A percentile compares a stretch with the other conserved stretches of the same genome.
phyloP scores from a whole-genome alignment of 2,888 invertebrate species.

The Biston stratarius region DNA sequence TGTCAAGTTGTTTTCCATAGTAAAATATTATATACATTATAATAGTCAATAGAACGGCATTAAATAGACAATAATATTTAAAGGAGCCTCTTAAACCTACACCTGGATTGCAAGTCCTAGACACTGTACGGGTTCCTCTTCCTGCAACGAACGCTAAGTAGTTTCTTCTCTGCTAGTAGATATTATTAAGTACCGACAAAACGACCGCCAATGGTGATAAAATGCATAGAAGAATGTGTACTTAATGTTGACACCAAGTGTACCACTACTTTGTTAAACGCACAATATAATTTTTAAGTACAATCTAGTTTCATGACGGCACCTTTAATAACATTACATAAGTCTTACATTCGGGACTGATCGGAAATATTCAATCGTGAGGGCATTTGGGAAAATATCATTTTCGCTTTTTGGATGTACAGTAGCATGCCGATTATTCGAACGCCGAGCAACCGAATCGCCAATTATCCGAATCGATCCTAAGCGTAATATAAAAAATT shows the following conservation, averaged over 20 bases:
- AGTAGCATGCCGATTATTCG: too few species aligned
- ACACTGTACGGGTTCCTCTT: too few species aligned
- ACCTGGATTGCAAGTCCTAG: too few species aligned
- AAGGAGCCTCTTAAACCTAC: too few species aligned
- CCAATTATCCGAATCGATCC: too few species aligned
- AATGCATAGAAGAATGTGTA: constrained; percentile 11
- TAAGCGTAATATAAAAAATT: too few species aligned
- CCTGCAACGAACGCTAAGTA: too few species aligned
- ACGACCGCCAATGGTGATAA: constrained; percentile 19
- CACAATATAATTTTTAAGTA: constrained; percentile 23
- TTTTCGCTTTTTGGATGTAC: background rate
- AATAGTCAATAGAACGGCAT: constrained; percentile 13
- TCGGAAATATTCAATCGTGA: too few species aligned
- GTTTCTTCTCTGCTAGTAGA: too few species aligned
- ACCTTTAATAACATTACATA: constrained; percentile 3
- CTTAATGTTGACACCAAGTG: constrained; percentile 39
- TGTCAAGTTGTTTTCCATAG: too few species aligned
- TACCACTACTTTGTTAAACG: constrained; percentile 34
- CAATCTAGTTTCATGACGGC: constrained; percentile 17
- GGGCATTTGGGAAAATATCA: background rate
- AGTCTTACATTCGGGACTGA: too few species aligned
- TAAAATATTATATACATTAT: background rate
- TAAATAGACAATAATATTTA: constrained; percentile 1
- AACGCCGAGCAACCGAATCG: too few species aligned
- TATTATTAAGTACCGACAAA: constrained; percentile 17